phyloP scores from a whole-genome alignment of 92 coral and sea anemone genomes.

The Porites evermanni region DNA sequence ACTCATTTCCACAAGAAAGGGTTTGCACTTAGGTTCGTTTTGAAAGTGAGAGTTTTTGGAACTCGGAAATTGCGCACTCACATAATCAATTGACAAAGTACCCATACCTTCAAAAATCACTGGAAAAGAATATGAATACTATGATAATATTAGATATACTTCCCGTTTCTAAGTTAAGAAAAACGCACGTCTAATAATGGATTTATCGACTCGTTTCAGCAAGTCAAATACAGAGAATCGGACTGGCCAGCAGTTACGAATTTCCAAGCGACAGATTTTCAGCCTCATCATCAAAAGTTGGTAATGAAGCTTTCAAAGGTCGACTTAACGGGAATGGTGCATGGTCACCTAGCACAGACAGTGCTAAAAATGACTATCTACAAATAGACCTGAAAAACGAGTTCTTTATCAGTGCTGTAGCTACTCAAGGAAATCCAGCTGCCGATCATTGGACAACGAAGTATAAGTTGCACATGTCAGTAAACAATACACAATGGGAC shows the following conservation, averaged over 20 bases:
- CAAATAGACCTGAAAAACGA: conserved; percentile 34
- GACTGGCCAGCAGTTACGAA: not conserved
- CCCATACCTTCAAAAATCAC: too few species aligned
- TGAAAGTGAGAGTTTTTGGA: too few species aligned
- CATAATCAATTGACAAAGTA: too few species aligned
- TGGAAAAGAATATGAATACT: too few species aligned
- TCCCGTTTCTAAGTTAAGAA: too few species aligned
- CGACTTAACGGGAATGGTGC: conserved; percentile 13
- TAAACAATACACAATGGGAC: conserved; percentile 42
- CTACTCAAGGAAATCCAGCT: conserved; percentile 44
- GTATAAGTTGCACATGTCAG: conserved; percentile 52
- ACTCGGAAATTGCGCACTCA: too few species aligned
- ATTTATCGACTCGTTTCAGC: not conserved
- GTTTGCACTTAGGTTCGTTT: too few species aligned
- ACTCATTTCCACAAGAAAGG: too few species aligned
- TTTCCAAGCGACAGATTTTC: not conserved
- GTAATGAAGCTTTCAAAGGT: conserved; percentile 12
- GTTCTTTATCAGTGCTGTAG: conserved; percentile 41
- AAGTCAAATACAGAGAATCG: not conserved
- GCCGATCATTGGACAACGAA: conserved; percentile 8
- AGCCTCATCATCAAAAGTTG: not conserved
- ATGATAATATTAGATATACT: too few species aligned
- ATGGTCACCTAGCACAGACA: conserved; percentile 13
- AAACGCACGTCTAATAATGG: too few species aligned
- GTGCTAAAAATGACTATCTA: conserved; percentile 7